Conservation (phyloP, 2,797 vertebrate genomes). For the Adrianichthys oophorus region DNA sequence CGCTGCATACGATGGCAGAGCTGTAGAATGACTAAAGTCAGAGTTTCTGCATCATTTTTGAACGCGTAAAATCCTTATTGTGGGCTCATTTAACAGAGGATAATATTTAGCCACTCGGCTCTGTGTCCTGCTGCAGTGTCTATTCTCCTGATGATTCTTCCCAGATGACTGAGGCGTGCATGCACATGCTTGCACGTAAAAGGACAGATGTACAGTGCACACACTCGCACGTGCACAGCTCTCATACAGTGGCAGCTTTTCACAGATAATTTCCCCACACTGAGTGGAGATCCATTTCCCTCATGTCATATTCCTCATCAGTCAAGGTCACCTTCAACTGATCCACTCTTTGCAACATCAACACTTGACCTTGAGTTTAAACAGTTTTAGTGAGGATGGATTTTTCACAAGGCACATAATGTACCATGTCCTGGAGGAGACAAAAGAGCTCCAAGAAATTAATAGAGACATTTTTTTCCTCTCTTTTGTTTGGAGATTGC, state of each 20-base stretch:
- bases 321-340: conserved; percentile 74
- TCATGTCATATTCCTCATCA: conserved; percentile 74
- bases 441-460: conserved; percentile 63
- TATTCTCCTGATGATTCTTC: conserved; percentile 84
- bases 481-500: conserved; percentile 36
- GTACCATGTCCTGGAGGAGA: conserved; percentile 61
- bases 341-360: conserved; percentile 61
- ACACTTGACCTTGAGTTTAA: conserved; percentile 75
- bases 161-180: conserved; percentile 53
- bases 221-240: conserved; percentile 14
- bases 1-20: conserved; percentile 9
- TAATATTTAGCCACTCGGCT: conserved; percentile 44
- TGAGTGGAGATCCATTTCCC: conserved; percentile 73
- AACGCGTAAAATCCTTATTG: not conserved
- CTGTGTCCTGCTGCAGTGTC: conserved; percentile 46
- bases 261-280: conserved; percentile 73
- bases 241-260: conserved; percentile 71
- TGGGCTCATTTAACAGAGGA: conserved; percentile 19
- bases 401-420: conserved; percentile 68
- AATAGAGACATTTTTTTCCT: conserved; percentile 58
- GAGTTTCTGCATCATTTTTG: no score
- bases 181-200: conserved; percentile 36
- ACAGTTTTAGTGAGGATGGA: conserved; percentile 68
- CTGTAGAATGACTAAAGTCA: not conserved
- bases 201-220: conserved; percentile 35